phyloP scores from a whole-genome alignment of 2,888 invertebrate species.

The Xestoiulus laeticollis region DNA sequence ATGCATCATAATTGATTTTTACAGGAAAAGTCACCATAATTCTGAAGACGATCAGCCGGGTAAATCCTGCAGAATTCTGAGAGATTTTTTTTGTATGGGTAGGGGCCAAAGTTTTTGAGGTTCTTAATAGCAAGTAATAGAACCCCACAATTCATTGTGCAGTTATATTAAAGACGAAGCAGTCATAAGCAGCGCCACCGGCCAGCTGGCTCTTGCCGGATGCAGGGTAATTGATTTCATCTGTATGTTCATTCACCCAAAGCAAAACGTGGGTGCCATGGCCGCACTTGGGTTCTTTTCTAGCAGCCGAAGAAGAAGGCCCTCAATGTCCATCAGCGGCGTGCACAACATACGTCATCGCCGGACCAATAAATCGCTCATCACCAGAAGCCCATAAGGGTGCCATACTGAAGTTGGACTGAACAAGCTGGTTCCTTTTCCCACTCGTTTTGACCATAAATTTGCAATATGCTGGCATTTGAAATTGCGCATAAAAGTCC shows the following conservation, averaged over 20 bases:
- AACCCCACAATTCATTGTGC: neutral
- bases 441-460: constrained; percentile 12
- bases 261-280: constrained; percentile 13
- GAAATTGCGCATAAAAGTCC: constrained; percentile 33
- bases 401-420: neutral
- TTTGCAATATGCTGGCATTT: constrained; percentile 23
- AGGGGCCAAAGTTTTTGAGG: neutral
- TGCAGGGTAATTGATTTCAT: constrained; percentile 28
- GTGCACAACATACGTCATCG: constrained; percentile 25
- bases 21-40: too few species aligned
- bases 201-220: constrained; percentile 21
- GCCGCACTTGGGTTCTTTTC: neutral
- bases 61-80: too few species aligned
- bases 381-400: constrained; percentile 37
- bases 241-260: constrained; percentile 34
- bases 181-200: neutral
- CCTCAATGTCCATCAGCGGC: constrained; percentile 1
- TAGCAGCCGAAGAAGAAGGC: neutral
- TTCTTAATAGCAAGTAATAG: neutral
- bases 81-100: too few species aligned
- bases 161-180: neutral
- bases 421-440: constrained; percentile 16
- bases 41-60: too few species aligned
- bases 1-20: too few species aligned
- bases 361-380: constrained; percentile 19